These are phyloP conservation scores for Aphaenogaster ashmeadi DNA, from an alignment of 1,140 invertebrate genomes.

Conservation along the genomic window DNA sequence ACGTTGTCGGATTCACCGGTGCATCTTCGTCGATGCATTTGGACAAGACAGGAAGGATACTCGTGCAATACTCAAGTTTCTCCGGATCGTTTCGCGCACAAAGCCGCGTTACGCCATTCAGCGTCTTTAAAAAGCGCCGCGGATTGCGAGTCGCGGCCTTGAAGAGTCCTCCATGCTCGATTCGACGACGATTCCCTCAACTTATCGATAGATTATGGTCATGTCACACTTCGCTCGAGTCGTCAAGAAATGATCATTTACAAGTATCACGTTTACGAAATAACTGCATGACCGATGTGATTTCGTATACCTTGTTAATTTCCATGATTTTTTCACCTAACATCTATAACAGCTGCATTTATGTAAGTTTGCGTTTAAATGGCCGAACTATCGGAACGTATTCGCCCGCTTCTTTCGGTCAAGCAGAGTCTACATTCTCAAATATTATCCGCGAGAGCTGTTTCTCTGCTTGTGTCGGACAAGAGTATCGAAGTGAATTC, in stretches of 20 bases:
- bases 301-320: not conserved
- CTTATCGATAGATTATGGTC: not conserved
- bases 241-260: not conserved
- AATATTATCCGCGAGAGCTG: slow-evolving; percentile 1
- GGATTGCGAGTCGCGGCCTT: slow-evolving; percentile 22
- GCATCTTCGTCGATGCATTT: not conserved
- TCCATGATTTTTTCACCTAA: not conserved
- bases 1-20: not conserved
- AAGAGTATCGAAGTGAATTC: not conserved
- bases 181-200: not conserved
- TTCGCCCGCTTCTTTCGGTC: not conserved
- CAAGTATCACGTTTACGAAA: not conserved
- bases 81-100: slow-evolving; percentile 26
- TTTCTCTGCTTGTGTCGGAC: not conserved
- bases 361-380: not conserved
- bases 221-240: not conserved
- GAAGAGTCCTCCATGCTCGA: not conserved
- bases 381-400: not conserved
- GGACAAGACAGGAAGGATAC: slow-evolving; percentile 38
- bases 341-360: not conserved
- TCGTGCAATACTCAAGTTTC: slow-evolving; percentile 45
- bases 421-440: not conserved
- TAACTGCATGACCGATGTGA: not conserved
- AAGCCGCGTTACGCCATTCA: slow-evolving; percentile 44
- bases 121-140: slow-evolving; percentile 11